phyloP scores from a whole-genome alignment of 2,797 vertebrate genomes.

The Avahi laniger region DNA sequence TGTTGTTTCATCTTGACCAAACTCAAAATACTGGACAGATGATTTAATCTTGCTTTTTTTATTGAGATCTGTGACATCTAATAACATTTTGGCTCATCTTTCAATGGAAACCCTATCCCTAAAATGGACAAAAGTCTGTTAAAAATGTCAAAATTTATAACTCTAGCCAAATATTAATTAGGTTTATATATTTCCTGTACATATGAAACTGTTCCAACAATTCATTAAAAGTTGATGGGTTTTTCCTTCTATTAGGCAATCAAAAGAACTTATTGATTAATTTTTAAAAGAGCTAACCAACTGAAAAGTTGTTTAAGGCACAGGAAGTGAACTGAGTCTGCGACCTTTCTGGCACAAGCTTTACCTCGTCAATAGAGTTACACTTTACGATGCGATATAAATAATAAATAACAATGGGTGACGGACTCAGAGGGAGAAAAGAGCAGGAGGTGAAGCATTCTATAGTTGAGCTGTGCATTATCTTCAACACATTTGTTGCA shows the following conservation, averaged over 20 bases:
- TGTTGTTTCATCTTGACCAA: not conserved
- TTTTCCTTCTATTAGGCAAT: conserved; percentile 48
- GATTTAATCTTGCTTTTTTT: not conserved
- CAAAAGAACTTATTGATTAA: conserved; percentile 59
- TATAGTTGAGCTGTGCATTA: not conserved
- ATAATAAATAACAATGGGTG: conserved; percentile 71
- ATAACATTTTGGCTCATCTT: not conserved
- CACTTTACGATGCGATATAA: conserved; percentile 61
- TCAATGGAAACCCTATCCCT: not conserved
- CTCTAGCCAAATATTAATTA: conserved; percentile 20
- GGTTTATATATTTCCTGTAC: not conserved
- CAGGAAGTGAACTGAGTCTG: conserved; percentile 2
- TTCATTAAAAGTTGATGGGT: conserved; percentile 46
- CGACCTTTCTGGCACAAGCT: not conserved
- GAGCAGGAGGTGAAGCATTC: not conserved
- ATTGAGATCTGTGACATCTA: not conserved
- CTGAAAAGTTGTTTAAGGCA: conserved; percentile 64
- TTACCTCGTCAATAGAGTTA: conserved; percentile 43
- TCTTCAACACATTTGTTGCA: conserved; percentile 18
- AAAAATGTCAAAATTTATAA: not conserved
- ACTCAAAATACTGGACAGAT: not conserved
- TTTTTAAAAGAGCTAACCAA: conserved; percentile 64
- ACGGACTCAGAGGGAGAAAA: conserved; percentile 22
- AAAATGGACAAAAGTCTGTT: not conserved
- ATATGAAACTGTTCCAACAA: conserved; percentile 39